Evolutionary conservation across 2,797 vertebrate species (phyloP).

Genomic region (Morus bassanus): DNA sequence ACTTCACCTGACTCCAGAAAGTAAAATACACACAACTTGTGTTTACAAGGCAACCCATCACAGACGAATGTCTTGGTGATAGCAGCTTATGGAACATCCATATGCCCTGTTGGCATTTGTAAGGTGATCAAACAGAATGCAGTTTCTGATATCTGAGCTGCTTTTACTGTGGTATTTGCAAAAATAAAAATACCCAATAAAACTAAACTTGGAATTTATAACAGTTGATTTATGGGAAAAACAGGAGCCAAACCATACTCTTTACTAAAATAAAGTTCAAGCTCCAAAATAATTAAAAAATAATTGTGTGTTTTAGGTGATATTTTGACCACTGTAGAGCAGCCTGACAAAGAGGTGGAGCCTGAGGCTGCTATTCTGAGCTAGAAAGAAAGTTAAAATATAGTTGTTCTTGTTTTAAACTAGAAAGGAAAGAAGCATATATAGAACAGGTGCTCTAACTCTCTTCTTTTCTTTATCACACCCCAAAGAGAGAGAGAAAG

Average conservation of each 20-base stretch:
- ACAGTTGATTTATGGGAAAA: conserved; percentile 80
- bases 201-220: conserved; percentile 75
- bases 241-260: conserved; percentile 53
- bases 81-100: conserved; percentile 56
- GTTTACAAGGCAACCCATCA: conserved; percentile 53
- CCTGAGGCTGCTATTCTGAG: background rate
- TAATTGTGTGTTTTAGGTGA: background rate
- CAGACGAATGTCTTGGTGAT: conserved; percentile 35
- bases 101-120: conserved; percentile 47
- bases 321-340: background rate
- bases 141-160: conserved; percentile 37
- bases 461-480: background rate
- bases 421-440: background rate
- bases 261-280: conserved; percentile 21
- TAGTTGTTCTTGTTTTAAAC: background rate
- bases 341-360: background rate
- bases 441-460: background rate
- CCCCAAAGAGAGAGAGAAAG: background rate
- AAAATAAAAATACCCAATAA: conserved; percentile 70
- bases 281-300: background rate
- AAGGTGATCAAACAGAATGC: conserved; percentile 49
- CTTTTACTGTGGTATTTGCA: conserved; percentile 28
- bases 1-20: conserved; percentile 48
- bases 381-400: background rate
- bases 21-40: conserved; percentile 14